These are phyloP conservation scores for Drosophila paulistorum DNA, from an alignment of 1,140 invertebrate genomes.

Conservation along the genomic window DNA sequence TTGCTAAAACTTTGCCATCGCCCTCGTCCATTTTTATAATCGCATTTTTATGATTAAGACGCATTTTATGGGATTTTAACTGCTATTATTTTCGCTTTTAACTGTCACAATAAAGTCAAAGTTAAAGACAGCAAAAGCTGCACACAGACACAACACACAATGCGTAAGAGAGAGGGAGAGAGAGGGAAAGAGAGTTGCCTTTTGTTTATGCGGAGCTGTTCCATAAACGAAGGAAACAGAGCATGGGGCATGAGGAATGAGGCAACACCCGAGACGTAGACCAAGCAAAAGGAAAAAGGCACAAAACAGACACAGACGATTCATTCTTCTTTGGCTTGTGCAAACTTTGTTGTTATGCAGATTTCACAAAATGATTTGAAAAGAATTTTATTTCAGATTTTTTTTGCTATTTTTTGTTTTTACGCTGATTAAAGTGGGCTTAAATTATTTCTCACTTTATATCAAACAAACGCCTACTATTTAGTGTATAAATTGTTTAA, in stretches of 20 bases:
- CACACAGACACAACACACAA: conserved; percentile 39
- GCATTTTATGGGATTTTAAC: conserved; percentile 81
- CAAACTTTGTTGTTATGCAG: conserved; percentile 57
- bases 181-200: conserved; percentile 11
- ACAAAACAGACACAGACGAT: conserved; percentile 23
- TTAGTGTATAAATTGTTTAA: too few species aligned
- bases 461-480: too few species aligned
- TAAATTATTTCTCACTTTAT: too few species aligned
- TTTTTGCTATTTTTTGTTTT: background rate
- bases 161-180: background rate
- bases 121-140: conserved; percentile 76
- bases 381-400: conserved; percentile 25
- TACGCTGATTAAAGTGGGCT: conserved; percentile 18
- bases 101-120: conserved; percentile 82
- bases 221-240: conserved; percentile 10
- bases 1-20: conserved; percentile 19
- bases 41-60: conserved; percentile 82
- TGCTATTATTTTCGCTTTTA: conserved; percentile 82
- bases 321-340: conserved; percentile 33
- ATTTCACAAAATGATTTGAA: conserved; percentile 54
- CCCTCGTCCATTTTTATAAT: conserved; percentile 79
- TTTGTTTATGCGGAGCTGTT: conserved; percentile 61
- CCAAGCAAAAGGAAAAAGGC: conserved; percentile 27
- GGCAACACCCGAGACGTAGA: conserved; percentile 11
- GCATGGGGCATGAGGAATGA: conserved; percentile 22